Conservation (phyloP, 1,140 invertebrate genomes). For the Brachionus paranguensis region DNA sequence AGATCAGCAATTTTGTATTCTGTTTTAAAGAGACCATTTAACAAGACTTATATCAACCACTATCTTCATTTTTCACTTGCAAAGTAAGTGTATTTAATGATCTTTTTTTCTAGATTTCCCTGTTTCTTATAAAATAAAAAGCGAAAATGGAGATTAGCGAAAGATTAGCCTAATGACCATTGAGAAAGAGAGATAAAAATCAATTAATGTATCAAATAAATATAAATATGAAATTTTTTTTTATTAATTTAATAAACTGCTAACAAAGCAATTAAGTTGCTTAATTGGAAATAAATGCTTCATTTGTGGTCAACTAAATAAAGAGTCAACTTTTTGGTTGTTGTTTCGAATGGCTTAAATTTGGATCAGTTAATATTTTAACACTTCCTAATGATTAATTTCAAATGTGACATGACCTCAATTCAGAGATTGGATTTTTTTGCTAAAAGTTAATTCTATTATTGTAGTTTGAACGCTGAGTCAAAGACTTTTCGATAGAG, state of each 20-base stretch:
- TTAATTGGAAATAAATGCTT: not conserved
- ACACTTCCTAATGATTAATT: not conserved
- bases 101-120: no score
- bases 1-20: no score
- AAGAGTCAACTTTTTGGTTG: no score
- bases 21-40: no score
- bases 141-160: not conserved
- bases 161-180: conserved; percentile 19
- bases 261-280: not conserved
- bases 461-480: no score
- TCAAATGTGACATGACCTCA: not conserved
- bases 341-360: not conserved
- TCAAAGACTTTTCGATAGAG: not conserved
- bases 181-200: not conserved
- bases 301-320: not conserved
- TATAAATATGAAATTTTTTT: not conserved
- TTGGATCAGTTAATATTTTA: not conserved
- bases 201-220: not conserved
- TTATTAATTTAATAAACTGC: not conserved
- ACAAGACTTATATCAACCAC: no score
- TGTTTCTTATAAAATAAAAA: no score
- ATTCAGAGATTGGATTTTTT: not conserved
- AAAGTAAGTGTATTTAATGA: no score
- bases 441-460: not conserved
- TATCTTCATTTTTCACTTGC: no score